Conservation (phyloP, 1,140 invertebrate genomes). For the Bombus huntii region DNA sequence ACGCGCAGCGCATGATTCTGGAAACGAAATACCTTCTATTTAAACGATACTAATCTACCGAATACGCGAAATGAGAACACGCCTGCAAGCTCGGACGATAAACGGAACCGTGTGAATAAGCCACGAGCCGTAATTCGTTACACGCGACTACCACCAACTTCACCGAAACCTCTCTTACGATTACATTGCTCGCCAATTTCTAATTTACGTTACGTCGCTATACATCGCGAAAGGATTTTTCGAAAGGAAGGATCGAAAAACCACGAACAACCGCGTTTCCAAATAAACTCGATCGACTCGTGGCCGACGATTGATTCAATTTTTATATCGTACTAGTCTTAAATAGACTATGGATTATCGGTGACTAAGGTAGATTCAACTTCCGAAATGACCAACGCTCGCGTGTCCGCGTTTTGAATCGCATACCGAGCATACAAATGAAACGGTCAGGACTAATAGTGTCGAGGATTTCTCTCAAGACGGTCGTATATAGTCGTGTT, state of each 20-base stretch:
- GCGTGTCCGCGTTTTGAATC: neutral
- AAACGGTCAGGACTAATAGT: too few species aligned
- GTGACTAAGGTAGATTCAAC: neutral
- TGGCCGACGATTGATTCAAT: neutral
- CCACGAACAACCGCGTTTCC: too few species aligned
- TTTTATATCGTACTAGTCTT: neutral
- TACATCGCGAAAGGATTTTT: too few species aligned
- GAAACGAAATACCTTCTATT: constrained; percentile 19
- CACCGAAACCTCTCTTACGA: too few species aligned
- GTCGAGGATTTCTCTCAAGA: constrained; percentile 16
- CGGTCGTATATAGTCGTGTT: neutral
- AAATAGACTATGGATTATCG: too few species aligned
- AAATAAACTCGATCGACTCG: too few species aligned
- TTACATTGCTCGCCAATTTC: neutral
- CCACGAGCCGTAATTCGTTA: neutral
- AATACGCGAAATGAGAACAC: constrained; percentile 18
- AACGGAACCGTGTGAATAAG: constrained; percentile 12
- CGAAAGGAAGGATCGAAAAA: too few species aligned
- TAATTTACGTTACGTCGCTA: neutral
- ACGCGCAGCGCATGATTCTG: constrained; percentile 4
- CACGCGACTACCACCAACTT: too few species aligned
- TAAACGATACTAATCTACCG: constrained; percentile 4
- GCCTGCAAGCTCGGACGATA: neutral
- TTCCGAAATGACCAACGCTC: neutral
- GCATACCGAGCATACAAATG: neutral